phyloP scores from a whole-genome alignment of 2,113 vertebrate species.

The Hippocampus mohnikei region DNA sequence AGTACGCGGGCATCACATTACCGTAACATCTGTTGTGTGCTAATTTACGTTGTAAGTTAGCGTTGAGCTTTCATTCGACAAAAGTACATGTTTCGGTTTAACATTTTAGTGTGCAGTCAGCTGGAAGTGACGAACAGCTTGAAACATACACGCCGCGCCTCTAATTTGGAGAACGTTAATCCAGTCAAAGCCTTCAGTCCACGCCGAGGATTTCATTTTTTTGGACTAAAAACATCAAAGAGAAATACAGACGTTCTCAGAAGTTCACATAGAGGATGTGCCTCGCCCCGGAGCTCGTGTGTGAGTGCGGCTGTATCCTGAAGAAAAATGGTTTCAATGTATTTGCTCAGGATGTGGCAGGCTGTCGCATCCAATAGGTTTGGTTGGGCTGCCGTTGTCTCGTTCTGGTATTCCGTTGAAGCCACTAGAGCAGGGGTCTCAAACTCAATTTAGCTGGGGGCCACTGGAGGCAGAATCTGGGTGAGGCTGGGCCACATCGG shows the following conservation, averaged over 20 bases:
- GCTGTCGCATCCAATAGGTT: neutral
- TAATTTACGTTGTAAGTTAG: neutral
- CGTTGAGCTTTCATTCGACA: too few species aligned
- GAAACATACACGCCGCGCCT: too few species aligned
- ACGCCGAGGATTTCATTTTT: conserved; percentile 6
- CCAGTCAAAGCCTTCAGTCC: conserved; percentile 8
- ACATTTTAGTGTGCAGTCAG: too few species aligned
- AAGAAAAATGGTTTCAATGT: neutral
- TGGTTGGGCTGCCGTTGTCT: too few species aligned
- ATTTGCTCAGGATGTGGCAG: too few species aligned
- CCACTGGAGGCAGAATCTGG: too few species aligned
- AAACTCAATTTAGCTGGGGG: too few species aligned
- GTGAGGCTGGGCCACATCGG: too few species aligned
- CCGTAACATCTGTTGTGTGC: too few species aligned
- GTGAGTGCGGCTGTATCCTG: conserved; percentile 9
- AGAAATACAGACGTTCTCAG: neutral
- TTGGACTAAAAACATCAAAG: neutral
- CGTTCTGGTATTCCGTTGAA: neutral
- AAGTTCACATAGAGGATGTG: conserved; percentile 20
- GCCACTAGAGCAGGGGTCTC: neutral
- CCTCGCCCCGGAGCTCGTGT: conserved; percentile 12
- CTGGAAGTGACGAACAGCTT: too few species aligned
- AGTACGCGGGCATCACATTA: too few species aligned
- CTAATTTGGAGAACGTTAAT: neutral
- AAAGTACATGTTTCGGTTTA: too few species aligned